phyloP scores from a whole-genome alignment of 2,888 invertebrate genomes.

The Pollenia angustigena region DNA sequence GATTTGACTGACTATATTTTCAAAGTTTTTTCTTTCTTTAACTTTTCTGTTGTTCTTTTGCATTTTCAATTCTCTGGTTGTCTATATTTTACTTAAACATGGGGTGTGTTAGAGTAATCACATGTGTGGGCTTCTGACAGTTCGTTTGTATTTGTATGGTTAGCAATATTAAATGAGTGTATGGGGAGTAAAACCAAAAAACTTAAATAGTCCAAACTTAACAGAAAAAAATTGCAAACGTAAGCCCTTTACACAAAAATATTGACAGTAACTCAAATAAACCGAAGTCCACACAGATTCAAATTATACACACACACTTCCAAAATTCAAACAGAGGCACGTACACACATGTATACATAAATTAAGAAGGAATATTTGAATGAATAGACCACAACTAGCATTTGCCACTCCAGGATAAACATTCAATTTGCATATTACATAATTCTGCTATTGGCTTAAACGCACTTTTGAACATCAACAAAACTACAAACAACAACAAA shows the following conservation, averaged over 20 bases:
- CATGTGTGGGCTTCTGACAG: neutral
- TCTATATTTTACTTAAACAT: neutral
- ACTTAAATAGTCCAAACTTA: neutral
- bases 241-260: slow-evolving; percentile 59
- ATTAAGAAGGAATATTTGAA: too few species aligned
- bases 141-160: slow-evolving; percentile 37
- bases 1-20: too few species aligned
- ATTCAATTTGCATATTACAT: slow-evolving; percentile 77
- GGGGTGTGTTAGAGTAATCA: neutral
- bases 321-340: neutral
- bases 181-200: slow-evolving; percentile 22
- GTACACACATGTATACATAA: neutral
- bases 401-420: slow-evolving; percentile 73
- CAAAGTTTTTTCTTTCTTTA: too few species aligned
- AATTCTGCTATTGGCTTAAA: slow-evolving; percentile 72
- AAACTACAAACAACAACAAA: slow-evolving; percentile 13
- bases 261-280: slow-evolving; percentile 38
- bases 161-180: slow-evolving; percentile 53
- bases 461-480: slow-evolving; percentile 49
- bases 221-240: slow-evolving; percentile 17
- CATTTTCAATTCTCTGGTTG: neutral
- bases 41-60: neutral
- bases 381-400: slow-evolving; percentile 53
- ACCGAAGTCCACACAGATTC: slow-evolving; percentile 4
- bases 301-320: neutral